Conservation (phyloP, 2,113 vertebrate species). For the Hemibagrus wyckioides region DNA sequence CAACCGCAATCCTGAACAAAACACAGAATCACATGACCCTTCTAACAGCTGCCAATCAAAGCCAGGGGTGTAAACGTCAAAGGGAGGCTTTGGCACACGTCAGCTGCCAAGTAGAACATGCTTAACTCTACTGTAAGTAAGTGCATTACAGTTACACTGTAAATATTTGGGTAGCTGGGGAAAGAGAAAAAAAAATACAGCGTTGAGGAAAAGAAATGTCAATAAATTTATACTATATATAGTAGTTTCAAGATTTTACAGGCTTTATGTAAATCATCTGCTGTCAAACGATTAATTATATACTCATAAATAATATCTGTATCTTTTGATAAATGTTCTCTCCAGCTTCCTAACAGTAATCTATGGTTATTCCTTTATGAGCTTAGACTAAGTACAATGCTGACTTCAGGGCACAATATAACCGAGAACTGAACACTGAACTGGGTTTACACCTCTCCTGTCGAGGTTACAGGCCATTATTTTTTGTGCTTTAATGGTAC, state of each 20-base stretch:
- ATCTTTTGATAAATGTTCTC: neutral
- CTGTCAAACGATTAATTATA: neutral
- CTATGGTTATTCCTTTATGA: neutral
- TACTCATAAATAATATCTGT: neutral
- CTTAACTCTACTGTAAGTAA: constrained; percentile 5
- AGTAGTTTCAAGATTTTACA: neutral
- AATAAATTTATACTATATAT: neutral
- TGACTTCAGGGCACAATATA: neutral
- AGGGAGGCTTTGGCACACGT: constrained; percentile 3
- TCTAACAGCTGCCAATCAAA: constrained; percentile 37
- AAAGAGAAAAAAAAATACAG: neutral
- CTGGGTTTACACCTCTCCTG: neutral
- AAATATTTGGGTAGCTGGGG: constrained; percentile 42
- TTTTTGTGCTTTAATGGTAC: neutral
- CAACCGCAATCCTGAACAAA: constrained; percentile 19
- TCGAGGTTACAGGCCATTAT: neutral
- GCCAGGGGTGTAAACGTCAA: constrained; percentile 6
- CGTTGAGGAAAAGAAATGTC: neutral
- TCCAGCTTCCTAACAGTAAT: neutral
- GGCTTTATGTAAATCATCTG: constrained; percentile 10
- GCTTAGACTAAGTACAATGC: neutral
- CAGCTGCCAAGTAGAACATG: neutral
- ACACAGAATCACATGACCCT: constrained; percentile 34
- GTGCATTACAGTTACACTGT: constrained; percentile 16
- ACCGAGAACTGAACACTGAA: neutral